Percentiles rank a stretch among this genome's conserved stretches.
Conservation (phyloP, 2,113 vertebrate genomes). For the Gracilinanus agilis region DNA sequence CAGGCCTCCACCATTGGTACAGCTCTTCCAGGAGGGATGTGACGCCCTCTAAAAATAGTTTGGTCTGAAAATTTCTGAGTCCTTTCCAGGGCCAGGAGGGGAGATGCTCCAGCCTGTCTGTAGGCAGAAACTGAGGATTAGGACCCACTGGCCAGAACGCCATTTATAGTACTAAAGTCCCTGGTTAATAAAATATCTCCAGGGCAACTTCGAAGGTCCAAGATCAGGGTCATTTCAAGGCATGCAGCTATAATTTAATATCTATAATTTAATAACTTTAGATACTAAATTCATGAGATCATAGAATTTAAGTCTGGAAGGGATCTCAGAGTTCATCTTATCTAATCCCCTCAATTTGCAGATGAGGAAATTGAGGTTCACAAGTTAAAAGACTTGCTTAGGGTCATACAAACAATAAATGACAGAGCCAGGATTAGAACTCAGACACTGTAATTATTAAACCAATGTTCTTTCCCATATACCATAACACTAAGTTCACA, state of each 20-base stretch:
- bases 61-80: constrained; percentile 53
- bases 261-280: background rate
- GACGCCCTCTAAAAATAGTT: constrained; percentile 73
- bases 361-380: background rate
- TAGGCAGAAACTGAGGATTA: background rate
- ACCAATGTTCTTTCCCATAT: background rate
- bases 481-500: background rate
- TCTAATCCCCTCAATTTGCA: background rate
- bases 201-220: background rate
- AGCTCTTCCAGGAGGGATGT: constrained; percentile 57
- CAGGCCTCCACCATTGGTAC: constrained; percentile 37
- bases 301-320: background rate
- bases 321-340: background rate
- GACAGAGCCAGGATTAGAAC: background rate
- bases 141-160: background rate
- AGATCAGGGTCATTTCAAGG: background rate
- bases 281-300: background rate
- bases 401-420: background rate
- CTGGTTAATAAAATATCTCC: background rate
- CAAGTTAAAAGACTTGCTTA: background rate
- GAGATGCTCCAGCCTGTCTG: background rate
- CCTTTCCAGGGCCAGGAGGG: background rate
- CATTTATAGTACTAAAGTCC: background rate
- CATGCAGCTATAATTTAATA: background rate
- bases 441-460: background rate